Evolutionary conservation across 1,140 invertebrate species (phyloP).

Genomic region (Aradophagus sp.): DNA sequence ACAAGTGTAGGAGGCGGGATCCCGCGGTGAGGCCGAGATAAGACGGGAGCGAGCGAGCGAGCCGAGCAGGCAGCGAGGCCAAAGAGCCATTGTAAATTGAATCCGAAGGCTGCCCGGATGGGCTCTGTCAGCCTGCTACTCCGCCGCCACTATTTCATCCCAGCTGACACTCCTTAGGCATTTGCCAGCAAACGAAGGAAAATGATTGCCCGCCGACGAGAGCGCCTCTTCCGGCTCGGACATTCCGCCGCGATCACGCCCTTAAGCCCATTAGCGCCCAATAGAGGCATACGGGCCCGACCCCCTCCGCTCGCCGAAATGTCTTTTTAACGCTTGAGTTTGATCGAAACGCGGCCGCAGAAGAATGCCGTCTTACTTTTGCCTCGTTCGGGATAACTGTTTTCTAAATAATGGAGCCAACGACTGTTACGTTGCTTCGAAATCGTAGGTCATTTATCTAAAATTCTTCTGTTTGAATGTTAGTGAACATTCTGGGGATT

Average conservation of each 20-base stretch:
- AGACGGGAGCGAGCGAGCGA: slow-evolving; percentile 40
- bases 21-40: slow-evolving; percentile 55
- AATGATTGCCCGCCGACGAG: slow-evolving; percentile 52
- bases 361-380: too few relatives aligned
- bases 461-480: too few relatives aligned
- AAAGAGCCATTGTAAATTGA: slow-evolving; percentile 62
- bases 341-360: too few relatives aligned
- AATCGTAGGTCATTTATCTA: too few relatives aligned
- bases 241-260: slow-evolving; percentile 42
- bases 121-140: slow-evolving; percentile 57
- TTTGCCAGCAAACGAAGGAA: slow-evolving; percentile 58
- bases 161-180: slow-evolving; percentile 54
- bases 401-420: too few relatives aligned
- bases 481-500: too few relatives aligned
- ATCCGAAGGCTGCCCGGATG: slow-evolving; percentile 61
- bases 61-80: slow-evolving; percentile 36
- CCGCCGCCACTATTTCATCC: slow-evolving; percentile 61
- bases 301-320: too few relatives aligned
- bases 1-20: slow-evolving; percentile 61
- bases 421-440: too few relatives aligned
- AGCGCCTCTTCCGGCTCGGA: slow-evolving; percentile 51
- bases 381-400: too few relatives aligned
- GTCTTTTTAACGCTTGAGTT: too few relatives aligned
- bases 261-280: slow-evolving; percentile 53
- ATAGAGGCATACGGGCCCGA: too few relatives aligned